Conservation (phyloP, 2,113 vertebrate genomes). For the Sebastes schlegelii region DNA sequence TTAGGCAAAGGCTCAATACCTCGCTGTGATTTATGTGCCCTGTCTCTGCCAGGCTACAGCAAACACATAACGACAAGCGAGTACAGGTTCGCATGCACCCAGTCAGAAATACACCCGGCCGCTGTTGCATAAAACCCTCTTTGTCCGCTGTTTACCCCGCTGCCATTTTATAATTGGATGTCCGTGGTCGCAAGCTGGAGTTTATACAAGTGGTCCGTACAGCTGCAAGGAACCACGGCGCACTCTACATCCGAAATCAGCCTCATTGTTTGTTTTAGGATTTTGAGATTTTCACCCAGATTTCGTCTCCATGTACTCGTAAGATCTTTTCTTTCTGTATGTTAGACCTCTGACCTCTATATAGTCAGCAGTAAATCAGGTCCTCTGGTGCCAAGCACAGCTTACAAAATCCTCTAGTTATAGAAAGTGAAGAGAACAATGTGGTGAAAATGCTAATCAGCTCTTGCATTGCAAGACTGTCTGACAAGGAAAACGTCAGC, state of each 20-base stretch:
- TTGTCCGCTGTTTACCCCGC: slow-evolving; percentile 27
- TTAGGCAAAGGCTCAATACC: slow-evolving; percentile 25
- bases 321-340: too few relatives aligned
- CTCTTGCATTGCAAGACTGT: too few relatives aligned
- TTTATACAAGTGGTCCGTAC: slow-evolving; percentile 3
- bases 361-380: too few relatives aligned
- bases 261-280: too few relatives aligned
- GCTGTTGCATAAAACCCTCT: slow-evolving; percentile 15
- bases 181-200: slow-evolving; percentile 12
- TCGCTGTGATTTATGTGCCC: slow-evolving; percentile 26
- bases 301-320: too few relatives aligned
- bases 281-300: too few relatives aligned
- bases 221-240: slow-evolving; percentile 18
- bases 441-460: too few relatives aligned
- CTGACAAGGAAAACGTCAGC: too few relatives aligned
- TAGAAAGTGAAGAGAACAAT: too few relatives aligned
- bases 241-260: background rate
- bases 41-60: slow-evolving; percentile 26
- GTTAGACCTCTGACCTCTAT: too few relatives aligned
- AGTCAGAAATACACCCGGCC: background rate
- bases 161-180: slow-evolving; percentile 39
- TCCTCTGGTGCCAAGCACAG: too few relatives aligned
- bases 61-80: background rate
- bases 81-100: background rate
- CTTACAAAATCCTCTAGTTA: too few relatives aligned